A percentile compares a stretch with the other conserved stretches of the same genome.
Evolutionary conservation across 2,113 vertebrate species (phyloP).

Genomic region (Brachyistius frenatus): DNA sequence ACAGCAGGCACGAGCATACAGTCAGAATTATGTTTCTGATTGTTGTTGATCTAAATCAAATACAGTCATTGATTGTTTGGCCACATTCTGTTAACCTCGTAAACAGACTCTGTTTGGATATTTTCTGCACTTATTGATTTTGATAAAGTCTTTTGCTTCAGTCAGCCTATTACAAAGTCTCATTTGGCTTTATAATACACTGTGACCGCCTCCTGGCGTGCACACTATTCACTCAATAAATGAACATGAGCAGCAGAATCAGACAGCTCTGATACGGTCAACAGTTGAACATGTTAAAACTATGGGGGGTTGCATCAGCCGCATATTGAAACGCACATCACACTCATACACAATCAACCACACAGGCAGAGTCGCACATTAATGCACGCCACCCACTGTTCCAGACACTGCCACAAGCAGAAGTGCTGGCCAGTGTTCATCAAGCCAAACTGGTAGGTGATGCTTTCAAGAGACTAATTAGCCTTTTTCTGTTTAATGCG

Average conservation of each 20-base stretch:
- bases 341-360: background rate
- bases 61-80: slow-evolving; percentile 31
- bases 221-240: slow-evolving; percentile 64
- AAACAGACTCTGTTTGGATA: slow-evolving; percentile 39
- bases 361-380: slow-evolving; percentile 17
- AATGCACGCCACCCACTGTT: slow-evolving; percentile 42
- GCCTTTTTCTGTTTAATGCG: background rate
- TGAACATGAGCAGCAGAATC: slow-evolving; percentile 63
- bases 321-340: slow-evolving; percentile 9
- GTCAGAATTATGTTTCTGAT: slow-evolving; percentile 9
- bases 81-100: slow-evolving; percentile 43
- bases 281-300: slow-evolving; percentile 37
- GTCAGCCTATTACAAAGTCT: slow-evolving; percentile 59
- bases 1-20: background rate
- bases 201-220: slow-evolving; percentile 57
- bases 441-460: slow-evolving; percentile 30
- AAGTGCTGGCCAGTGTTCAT: slow-evolving; percentile 43
- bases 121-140: slow-evolving; percentile 65
- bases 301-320: slow-evolving; percentile 43
- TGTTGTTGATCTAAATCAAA: slow-evolving; percentile 42
- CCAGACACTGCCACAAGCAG: slow-evolving; percentile 16
- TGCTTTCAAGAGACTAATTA: slow-evolving; percentile 5
- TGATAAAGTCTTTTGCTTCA: slow-evolving; percentile 59
- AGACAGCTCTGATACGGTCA: slow-evolving; percentile 55
- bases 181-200: slow-evolving; percentile 63